These are phyloP conservation scores for Coecobrya sp. DNA, from an alignment of 2,888 invertebrate species.

Conservation along the genomic window DNA sequence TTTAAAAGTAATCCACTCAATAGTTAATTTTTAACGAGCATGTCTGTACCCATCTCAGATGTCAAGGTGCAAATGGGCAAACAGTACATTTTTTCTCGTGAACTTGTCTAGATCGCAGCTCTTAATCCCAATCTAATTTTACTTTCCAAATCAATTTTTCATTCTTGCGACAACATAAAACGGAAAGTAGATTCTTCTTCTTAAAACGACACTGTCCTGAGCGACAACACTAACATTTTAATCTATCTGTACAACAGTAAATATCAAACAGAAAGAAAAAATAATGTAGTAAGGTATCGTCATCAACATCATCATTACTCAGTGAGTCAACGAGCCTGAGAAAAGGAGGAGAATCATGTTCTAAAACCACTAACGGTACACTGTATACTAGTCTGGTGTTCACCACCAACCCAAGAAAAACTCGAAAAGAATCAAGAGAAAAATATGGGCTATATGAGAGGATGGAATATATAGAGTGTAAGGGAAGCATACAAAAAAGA, in stretches of 20 bases:
- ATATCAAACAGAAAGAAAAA: not conserved
- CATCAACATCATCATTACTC: not conserved
- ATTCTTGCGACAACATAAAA: not conserved
- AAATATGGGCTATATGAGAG: not conserved
- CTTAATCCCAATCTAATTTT: no score
- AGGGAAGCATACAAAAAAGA: not conserved
- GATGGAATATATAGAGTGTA: not conserved
- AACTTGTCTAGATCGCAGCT: no score
- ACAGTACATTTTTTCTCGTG: no score
- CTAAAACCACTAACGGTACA: not conserved
- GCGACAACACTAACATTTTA: not conserved
- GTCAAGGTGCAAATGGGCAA: no score
- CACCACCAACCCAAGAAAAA: not conserved
- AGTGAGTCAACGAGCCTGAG: not conserved
- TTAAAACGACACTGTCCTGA: not conserved
- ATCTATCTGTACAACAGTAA: not conserved
- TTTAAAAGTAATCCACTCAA: no score
- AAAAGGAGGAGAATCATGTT: not conserved
- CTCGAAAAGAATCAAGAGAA: not conserved
- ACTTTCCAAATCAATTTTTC: no score
- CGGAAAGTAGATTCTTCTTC: not conserved
- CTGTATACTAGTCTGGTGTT: not conserved
- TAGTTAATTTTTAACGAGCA: no score
- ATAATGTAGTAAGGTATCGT: not conserved
- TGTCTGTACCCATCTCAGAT: no score